Evolutionary conservation across 2,113 vertebrate genomes (phyloP), one percentile per base, ranked within the genome.

Genomic region (Eira barbara): DNA sequence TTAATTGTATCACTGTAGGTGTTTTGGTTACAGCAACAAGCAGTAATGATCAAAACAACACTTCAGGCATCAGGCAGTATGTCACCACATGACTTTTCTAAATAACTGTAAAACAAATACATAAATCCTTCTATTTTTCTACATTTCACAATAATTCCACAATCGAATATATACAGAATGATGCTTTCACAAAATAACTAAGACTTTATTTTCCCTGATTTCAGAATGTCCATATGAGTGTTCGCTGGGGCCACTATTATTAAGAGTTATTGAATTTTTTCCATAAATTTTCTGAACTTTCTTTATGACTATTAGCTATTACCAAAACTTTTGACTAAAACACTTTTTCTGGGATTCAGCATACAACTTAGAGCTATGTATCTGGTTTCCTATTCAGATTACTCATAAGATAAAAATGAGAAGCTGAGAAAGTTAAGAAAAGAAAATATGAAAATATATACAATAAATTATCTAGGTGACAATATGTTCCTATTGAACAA

Each of bases 141-240:
- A 89, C 45, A 78, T 97, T 94, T 97, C 67, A 61, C 25, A 98
- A 92, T 97, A 97, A 97, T 76, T 85, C 61, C 96, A n/a, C 92
- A 81, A 80, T 93, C 82, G 71, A 98, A 93, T 80, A 71, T 83
- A 95, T 97, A 97, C 42, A 76, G 94, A 96, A 92, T 95, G 59
- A 86, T 97, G 95, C 81, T 91, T 96, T 73, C 90, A 92, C 49
- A 95, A 95, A 97, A 96, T 98, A 98, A 97, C 74, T 94, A 97
- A 96, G 91, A 57, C 80, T 97, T 98, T 71, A 12, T 63, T 91
- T 94, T 89, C 29, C 25, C 18, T 87, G 42, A 73, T 59, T 94
- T 97, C 63, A 92, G 47, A 97, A 97, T 92, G 87, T 79, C 39
- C 76, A n/a, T 94, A 95, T 74, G 9, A 85, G 11, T 89, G 82